Conservation (phyloP, 2,797 vertebrate genomes). For the Pantherophis vulpinus region DNA sequence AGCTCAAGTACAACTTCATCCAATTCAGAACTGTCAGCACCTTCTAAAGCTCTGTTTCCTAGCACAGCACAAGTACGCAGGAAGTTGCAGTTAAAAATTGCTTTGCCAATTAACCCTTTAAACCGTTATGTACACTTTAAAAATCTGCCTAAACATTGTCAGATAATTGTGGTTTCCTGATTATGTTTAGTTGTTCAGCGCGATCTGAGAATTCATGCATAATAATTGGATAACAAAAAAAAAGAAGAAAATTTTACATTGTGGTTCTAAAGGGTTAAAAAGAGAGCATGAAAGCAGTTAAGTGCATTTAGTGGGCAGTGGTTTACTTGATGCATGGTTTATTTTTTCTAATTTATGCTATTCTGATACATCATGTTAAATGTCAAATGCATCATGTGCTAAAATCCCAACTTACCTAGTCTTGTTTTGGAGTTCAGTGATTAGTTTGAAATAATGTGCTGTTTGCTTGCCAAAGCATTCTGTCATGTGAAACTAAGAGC, state of each 20-base stretch:
- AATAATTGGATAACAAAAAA: slow-evolving; percentile 39
- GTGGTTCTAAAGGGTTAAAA: slow-evolving; percentile 81
- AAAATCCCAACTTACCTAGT: slow-evolving; percentile 28
- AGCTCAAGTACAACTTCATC: slow-evolving; percentile 92
- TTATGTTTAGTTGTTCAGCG: slow-evolving; percentile 59
- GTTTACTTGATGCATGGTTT: slow-evolving; percentile 76
- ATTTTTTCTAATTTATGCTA: slow-evolving; percentile 70
- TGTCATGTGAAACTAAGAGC: slow-evolving; percentile 33
- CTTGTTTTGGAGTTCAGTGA: slow-evolving; percentile 37
- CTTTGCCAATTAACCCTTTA: slow-evolving; percentile 81
- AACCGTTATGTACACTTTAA: slow-evolving; percentile 60
- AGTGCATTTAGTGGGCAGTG: slow-evolving; percentile 74
- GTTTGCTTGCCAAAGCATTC: slow-evolving; percentile 44
- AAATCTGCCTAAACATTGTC: slow-evolving; percentile 62
- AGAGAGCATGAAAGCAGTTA: slow-evolving; percentile 74
- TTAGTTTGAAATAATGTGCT: slow-evolving; percentile 6
- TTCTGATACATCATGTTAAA: slow-evolving; percentile 53
- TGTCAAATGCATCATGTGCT: slow-evolving; percentile 43
- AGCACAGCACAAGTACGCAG: slow-evolving; percentile 97
- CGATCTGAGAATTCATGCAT: slow-evolving; percentile 33
- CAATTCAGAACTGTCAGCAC: slow-evolving; percentile 95
- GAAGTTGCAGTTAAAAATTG: slow-evolving; percentile 80
- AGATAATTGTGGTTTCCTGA: slow-evolving; percentile 54
- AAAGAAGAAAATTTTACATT: slow-evolving; percentile 38
- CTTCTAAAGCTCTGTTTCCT: slow-evolving; percentile 96